Evolutionary conservation across 2,888 invertebrate species (phyloP).

Genomic region (Lasioglossum vierecki): DNA sequence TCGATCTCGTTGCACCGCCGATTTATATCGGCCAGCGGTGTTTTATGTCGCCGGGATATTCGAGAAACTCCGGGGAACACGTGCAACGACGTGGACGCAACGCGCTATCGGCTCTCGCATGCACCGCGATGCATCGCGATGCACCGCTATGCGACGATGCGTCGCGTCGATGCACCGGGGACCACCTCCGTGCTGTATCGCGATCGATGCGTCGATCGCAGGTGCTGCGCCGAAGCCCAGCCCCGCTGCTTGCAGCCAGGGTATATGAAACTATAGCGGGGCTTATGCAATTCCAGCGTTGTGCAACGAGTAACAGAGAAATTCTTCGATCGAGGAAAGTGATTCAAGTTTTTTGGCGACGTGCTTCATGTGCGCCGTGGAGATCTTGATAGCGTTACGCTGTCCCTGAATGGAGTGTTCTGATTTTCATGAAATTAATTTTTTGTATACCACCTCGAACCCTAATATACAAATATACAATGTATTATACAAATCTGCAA

Average conservation of each 20-base stretch:
- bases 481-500: not conserved
- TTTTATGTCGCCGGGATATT: conserved; percentile 61
- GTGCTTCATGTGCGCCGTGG: too few relatives aligned
- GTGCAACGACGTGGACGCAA: conserved; percentile 36
- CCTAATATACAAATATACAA: too few relatives aligned
- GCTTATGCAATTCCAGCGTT: conserved; percentile 39
- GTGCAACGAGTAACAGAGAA: not conserved
- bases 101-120: conserved; percentile 53
- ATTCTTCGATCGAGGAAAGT: conserved; percentile 5
- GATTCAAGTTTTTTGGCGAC: not conserved
- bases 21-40: conserved; percentile 65
- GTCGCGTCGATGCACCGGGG: conserved; percentile 23
- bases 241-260: not conserved
- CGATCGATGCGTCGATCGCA: conserved; percentile 50
- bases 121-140: not conserved
- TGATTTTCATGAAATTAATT: not conserved
- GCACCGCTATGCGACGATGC: conserved; percentile 10
- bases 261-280: conserved; percentile 34
- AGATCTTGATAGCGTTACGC: too few relatives aligned
- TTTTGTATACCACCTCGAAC: too few relatives aligned
- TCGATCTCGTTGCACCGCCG: conserved; percentile 72
- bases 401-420: too few relatives aligned
- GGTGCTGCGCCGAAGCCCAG: conserved; percentile 26
- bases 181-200: conserved; percentile 59
- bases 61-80: conserved; percentile 59